Conservation (phyloP, 2,113 vertebrate species). For the Erythrocercus mccallii region DNA sequence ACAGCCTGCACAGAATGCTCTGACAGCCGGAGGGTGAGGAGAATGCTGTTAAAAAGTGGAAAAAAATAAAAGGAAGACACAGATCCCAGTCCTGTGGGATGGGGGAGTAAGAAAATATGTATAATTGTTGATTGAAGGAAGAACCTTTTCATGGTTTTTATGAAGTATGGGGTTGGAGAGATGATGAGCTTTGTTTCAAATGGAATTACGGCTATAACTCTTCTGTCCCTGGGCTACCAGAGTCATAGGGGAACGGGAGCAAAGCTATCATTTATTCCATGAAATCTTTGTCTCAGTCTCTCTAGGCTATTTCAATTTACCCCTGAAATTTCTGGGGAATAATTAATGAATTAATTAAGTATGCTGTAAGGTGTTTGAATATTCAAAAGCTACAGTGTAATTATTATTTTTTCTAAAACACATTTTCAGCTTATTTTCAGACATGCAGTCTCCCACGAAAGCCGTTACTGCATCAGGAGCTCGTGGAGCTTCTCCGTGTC, state of each 20-base stretch:
- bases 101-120: slow-evolving; percentile 5
- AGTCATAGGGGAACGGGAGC: slow-evolving; percentile 45
- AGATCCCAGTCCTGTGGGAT: background rate
- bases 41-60: background rate
- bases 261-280: slow-evolving; percentile 50
- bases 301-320: slow-evolving; percentile 62
- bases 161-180: slow-evolving; percentile 11
- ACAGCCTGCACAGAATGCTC: background rate
- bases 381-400: slow-evolving; percentile 63
- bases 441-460: slow-evolving; percentile 14
- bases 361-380: slow-evolving; percentile 65
- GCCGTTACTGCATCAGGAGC: background rate
- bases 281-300: slow-evolving; percentile 62
- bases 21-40: background rate
- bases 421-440: slow-evolving; percentile 59
- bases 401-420: slow-evolving; percentile 67
- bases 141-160: slow-evolving; percentile 6
- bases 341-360: slow-evolving; percentile 72
- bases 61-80: background rate
- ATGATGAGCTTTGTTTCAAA: slow-evolving; percentile 49
- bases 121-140: slow-evolving; percentile 28
- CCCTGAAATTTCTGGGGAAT: slow-evolving; percentile 67
- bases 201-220: slow-evolving; percentile 32
- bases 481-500: background rate
- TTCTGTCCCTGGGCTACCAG: slow-evolving; percentile 50